Evolutionary conservation across 1,140 invertebrate genomes (phyloP), one percentile per base, ranked within the genome.

Genomic region (Nixonia krombeini): DNA sequence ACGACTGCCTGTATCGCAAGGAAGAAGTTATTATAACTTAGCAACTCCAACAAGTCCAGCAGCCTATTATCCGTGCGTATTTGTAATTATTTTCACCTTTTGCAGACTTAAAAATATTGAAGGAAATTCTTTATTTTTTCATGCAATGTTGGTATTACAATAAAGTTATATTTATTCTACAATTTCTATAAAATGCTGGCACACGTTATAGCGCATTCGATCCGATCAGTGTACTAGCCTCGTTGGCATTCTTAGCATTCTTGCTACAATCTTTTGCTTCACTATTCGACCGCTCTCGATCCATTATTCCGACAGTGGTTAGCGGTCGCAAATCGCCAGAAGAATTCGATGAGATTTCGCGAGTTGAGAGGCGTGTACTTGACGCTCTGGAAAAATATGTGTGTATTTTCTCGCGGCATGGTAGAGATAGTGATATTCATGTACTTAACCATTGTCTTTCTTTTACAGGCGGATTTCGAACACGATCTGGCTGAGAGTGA

Each of bases 211-310:
- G 81, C 26, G 68, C 76, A 38, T 81, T 86, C 35, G 84, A 86
- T 62, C 81, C 84, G 9, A 77, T 86, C 42, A 84, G 79, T 38
- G 66, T 86, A 8, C 52, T 86, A 16, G 83, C 84, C 12, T 83
- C 82, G 6, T 63, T 86, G n/a, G 83, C 85, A 17, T 85, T 86
- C 56, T 58, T 86, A 18, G 83, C 83, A 18, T 86, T 86, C 64
- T 40, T 86, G 7, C 40, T 86, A 5, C 85, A 86, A 58, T 84
- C 81, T 2, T 81, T 86, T 31, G 73, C 78, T 13, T 72, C 83
- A 4, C 53, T 86, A 1, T 81, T 84, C 25, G 83, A 85, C 66
- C 78, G 79, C 47, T 81, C 81, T 10, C 74, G 80, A 65, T 80
- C 82, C 0, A 78, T 82, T 17, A 46, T 81, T 44, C 79, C 81